Conservation (phyloP, 2,113 vertebrate species). For the Crotalus tigris region DNA sequence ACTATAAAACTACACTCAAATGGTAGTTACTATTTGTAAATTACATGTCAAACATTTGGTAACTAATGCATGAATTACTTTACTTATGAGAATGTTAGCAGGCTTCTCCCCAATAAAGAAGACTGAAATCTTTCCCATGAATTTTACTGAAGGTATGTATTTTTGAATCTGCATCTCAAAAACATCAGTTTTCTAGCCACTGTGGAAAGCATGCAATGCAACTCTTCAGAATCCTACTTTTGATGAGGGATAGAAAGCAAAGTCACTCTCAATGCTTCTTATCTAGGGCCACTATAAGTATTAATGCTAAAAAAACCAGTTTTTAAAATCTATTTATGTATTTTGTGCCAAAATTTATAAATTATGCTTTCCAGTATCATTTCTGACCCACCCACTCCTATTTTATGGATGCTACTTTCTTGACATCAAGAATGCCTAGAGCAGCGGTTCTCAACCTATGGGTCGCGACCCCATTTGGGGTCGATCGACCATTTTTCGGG, state of each 20-base stretch:
- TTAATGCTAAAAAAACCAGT: constrained; percentile 23
- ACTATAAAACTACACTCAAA: neutral
- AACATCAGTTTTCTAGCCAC: constrained; percentile 36
- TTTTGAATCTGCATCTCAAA: constrained; percentile 22
- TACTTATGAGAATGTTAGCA: neutral
- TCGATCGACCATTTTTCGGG: too few species aligned
- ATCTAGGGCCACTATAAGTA: constrained; percentile 25
- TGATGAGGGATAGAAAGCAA: constrained; percentile 1
- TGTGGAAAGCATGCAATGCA: constrained; percentile 35
- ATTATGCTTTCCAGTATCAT: constrained; percentile 56
- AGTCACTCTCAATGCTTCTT: constrained; percentile 36
- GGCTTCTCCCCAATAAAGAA: constrained; percentile 18
- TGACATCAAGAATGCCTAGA: constrained; percentile 43
- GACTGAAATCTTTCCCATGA: constrained; percentile 8
- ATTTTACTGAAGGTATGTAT: constrained; percentile 39
- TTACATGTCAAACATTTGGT: neutral
- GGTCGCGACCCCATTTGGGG: too few species aligned
- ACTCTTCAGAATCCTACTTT: constrained; percentile 42
- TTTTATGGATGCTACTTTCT: constrained; percentile 52
- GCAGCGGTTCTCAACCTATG: too few species aligned
- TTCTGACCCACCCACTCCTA: constrained; percentile 26
- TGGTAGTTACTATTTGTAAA: neutral
- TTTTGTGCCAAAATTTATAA: constrained; percentile 40
- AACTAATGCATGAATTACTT: neutral
- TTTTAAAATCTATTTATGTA: constrained; percentile 44